phyloP scores from a whole-genome alignment of 2,888 invertebrate species.

The Caenorhabditis sp. region DNA sequence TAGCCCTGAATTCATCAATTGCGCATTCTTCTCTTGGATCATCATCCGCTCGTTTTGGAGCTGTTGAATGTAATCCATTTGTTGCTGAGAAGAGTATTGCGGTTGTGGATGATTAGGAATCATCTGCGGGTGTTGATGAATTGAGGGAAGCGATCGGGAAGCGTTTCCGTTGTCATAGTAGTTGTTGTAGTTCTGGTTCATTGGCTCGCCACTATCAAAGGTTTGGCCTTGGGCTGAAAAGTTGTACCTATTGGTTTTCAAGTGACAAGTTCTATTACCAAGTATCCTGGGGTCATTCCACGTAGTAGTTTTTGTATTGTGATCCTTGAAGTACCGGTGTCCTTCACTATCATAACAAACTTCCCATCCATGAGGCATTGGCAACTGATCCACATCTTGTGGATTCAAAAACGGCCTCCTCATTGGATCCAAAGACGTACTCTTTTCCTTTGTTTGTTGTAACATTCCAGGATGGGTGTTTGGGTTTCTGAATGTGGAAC shows the following conservation, averaged over 20 bases:
- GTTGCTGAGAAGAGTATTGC: constrained; percentile 53
- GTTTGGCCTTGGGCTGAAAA: constrained; percentile 39
- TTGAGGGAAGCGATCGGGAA: constrained; percentile 60
- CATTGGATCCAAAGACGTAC: constrained; percentile 65
- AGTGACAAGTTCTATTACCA: constrained; percentile 1
- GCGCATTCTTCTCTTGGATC: constrained; percentile 70
- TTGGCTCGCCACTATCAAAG: constrained; percentile 5
- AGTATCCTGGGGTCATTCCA: constrained; percentile 68
- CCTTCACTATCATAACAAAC: constrained; percentile 65
- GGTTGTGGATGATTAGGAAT: constrained; percentile 52
- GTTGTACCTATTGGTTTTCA: no score
- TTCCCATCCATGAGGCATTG: constrained; percentile 70
- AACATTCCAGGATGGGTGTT: constrained; percentile 48
- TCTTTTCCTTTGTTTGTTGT: constrained; percentile 55
- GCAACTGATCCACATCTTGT: constrained; percentile 57
- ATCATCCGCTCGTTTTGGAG: constrained; percentile 67
- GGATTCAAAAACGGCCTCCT: constrained; percentile 48
- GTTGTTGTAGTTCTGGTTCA: constrained; percentile 23
- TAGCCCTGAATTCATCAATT: constrained; percentile 66
- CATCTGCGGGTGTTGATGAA: constrained; percentile 62
- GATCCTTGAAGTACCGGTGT: constrained; percentile 67
- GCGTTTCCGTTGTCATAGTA: constrained; percentile 50
- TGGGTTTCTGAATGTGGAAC: constrained; percentile 8
- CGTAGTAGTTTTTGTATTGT: constrained; percentile 67
- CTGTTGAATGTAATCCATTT: constrained; percentile 68